Evolutionary conservation across 2,797 vertebrate species (phyloP).

Genomic region (Caiman crocodilus): DNA sequence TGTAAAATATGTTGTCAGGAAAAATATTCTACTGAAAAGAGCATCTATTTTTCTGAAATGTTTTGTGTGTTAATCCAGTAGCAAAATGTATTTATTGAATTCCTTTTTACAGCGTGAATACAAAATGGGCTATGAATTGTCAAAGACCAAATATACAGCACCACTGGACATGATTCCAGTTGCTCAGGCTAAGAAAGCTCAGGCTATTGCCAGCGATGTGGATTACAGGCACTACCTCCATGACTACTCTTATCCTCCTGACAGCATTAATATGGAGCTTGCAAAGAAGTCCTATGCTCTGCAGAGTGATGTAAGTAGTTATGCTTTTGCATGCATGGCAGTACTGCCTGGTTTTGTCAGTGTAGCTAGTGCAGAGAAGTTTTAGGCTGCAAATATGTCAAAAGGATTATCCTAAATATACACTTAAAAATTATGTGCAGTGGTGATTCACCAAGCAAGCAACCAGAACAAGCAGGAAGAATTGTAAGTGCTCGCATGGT

Average conservation of each 20-base stretch:
- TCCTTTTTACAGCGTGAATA: slow-evolving; percentile 87
- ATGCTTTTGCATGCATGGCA: not conserved
- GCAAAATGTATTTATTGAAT: not conserved
- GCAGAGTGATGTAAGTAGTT: slow-evolving; percentile 89
- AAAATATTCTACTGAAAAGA: not conserved
- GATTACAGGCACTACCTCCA: slow-evolving; percentile 85
- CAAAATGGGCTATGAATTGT: slow-evolving; percentile 92
- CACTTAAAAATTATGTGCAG: not conserved
- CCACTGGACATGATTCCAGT: slow-evolving; percentile 92
- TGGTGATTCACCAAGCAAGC: not conserved
- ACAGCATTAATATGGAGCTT: slow-evolving; percentile 85
- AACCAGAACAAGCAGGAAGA: not conserved
- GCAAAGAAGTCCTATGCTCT: slow-evolving; percentile 90
- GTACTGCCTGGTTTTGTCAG: not conserved
- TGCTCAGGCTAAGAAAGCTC: slow-evolving; percentile 91
- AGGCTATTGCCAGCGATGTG: slow-evolving; percentile 86
- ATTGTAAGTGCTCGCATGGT: too few species aligned
- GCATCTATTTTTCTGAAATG: not conserved
- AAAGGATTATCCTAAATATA: not conserved
- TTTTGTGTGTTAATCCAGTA: not conserved
- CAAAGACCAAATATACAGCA: slow-evolving; percentile 90
- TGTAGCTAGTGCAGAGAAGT: not conserved
- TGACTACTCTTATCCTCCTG: slow-evolving; percentile 86
- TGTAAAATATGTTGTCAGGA: not conserved
- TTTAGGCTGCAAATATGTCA: not conserved